Base-by-base conservation (phyloP, 2,797 vertebrate species). In the Coilia nasus region DNA sequence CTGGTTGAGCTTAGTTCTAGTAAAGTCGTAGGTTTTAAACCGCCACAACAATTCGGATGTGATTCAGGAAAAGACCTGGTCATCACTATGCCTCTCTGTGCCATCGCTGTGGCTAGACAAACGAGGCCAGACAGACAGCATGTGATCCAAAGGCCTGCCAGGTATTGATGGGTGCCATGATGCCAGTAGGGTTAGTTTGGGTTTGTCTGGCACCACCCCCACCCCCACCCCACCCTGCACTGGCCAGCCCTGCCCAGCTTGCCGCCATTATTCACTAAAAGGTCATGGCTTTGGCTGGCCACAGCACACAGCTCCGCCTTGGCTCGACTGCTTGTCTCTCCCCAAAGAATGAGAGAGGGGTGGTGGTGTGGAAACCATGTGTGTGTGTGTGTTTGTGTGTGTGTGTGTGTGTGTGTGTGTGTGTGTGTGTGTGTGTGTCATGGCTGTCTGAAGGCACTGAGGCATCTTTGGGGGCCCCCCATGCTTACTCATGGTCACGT, bases 221-320 rank as follows among this genome's bases (percentile, higher is more conserved):
- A 41, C 5, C 35, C 35, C 35, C 35, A 41, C 35, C 35, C 35
- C 35, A 41, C 35, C 35, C 87, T 89, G 89, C 89, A 89, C 88
- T 89, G 90, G 88, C 88, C 87, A 84, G 81, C 83, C 84, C 87
- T 54, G 57, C 83, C 82, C 75, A 87, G 90, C 85, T 89, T 87
- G 88, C 15, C 35, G 9, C 71, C 71, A 78, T 78, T 31, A 78
- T 78, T 78, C 35, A 78, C 25, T 7, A 78, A 78, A 78, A 78
- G 71, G 71, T 78, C 71, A 78, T 78, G 31, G 31, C 31, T 78
- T 78, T 44, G 71, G 71, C 71, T 10, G 31, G 14, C 3, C 67
- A 41, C 31, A 21, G 71, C 71, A 78, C 31, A 78, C 28, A 71
- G 6, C 6, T 35, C 71, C 19, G 0, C 31, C 6, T 21, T 21